Evolutionary conservation across 2,888 invertebrate species (phyloP), one percentile per base, ranked within the genome.

Genomic region (Homarus gammarus): DNA sequence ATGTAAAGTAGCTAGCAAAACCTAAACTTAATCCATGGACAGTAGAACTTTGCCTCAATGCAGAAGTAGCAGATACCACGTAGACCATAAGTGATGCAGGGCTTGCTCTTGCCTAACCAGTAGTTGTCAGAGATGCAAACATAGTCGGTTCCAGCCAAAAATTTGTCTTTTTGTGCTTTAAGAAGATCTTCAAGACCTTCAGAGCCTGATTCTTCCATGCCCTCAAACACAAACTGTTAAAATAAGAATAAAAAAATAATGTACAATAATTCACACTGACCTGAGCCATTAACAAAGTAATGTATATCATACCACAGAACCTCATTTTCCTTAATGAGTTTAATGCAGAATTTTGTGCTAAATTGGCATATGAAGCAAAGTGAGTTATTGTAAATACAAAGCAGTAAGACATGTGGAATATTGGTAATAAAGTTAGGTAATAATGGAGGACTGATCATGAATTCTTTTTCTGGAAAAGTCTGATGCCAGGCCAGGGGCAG

Each of bases 81-180:
- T 18, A 99, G 95, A 6, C 99, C 99, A 94, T 99, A 99, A 0
- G 99, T 99, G 90, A 99, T 96, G 94, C 99, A 99, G 0, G 99
- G 99, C 93, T 98, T 98, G n/a, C 96, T 96, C 91, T 97, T 98
- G 1, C 99, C 99, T 90, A 99, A 94, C 99, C 99, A 99, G 94
- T 99, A 99, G 94, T 99, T 99, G 94, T 99, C 99, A 36, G 99
- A 99, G 93, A 99, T 99, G 94, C 99, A 99, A 27, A 99, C 98
- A 94, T 96, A 99, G 94, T 99, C 99, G 0, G 98, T 96, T 70
- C 94, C 95, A 84, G 96, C 95, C 56, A 99, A 95, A 94, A 98
- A 99, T 40, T 90, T 95, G 92, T 97, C 96, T 93, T 97, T 96
- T 92, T 95, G 95, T 0, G 95, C 94, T 92, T 95, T 94, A 0